Evolutionary conservation across 2,797 vertebrate species (phyloP).

Genomic region (Pseudomugil gertrudae): DNA sequence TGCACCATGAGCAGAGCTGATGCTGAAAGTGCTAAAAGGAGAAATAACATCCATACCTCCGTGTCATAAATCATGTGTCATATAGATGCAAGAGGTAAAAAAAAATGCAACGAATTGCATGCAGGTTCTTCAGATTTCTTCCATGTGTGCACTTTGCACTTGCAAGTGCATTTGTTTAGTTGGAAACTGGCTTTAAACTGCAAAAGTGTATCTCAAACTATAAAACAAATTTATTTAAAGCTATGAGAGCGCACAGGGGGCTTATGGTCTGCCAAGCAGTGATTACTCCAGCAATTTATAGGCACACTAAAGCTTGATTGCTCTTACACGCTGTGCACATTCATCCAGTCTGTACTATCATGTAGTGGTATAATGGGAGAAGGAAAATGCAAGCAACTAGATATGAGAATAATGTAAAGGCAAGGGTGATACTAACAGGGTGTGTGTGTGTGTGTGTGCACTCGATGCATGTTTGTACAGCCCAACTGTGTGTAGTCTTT

Average conservation of each 20-base stretch:
- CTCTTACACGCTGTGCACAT: conserved; percentile 52
- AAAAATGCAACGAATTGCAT: conserved; percentile 24
- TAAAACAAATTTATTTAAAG: conserved; percentile 70
- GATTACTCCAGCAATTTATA: conserved; percentile 67
- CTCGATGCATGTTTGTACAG: too few relatives aligned
- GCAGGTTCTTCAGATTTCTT: conserved; percentile 15
- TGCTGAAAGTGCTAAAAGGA: conserved; percentile 40
- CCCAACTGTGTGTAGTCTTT: conserved; percentile 58
- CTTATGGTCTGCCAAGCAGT: conserved; percentile 64
- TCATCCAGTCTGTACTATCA: conserved; percentile 54
- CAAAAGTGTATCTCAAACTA: conserved; percentile 52
- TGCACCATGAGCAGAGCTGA: conserved; percentile 21
- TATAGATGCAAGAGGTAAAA: conserved; percentile 2
- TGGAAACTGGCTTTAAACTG: conserved; percentile 28
- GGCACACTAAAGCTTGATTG: conserved; percentile 59
- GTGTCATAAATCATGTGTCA: conserved; percentile 33
- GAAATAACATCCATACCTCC: conserved; percentile 23
- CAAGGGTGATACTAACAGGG: conserved; percentile 37
- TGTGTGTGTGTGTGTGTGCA: conserved; percentile 21
- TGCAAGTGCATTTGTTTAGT: conserved; percentile 35
- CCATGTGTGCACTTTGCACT: conserved; percentile 18
- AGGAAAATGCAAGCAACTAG: conserved; percentile 28
- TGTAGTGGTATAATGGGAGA: conserved; percentile 39
- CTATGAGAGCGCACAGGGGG: conserved; percentile 51
- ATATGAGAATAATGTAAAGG: conserved; percentile 32